Evolutionary conservation across 2,797 vertebrate genomes (phyloP), one percentile per base, ranked within the genome.

Genomic region (Ambastaia sidthimunki): DNA sequence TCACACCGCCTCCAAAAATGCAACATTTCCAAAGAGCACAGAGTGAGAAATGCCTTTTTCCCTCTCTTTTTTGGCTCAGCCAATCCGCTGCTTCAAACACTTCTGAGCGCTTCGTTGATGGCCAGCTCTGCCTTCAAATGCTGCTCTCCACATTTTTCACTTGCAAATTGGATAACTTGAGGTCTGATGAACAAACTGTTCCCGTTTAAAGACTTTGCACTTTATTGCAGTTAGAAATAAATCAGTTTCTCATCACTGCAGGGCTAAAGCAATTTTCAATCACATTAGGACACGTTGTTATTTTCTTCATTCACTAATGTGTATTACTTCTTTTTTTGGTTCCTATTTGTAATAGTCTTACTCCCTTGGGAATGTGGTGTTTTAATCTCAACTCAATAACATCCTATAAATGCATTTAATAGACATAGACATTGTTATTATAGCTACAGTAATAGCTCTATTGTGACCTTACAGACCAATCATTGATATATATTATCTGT

Each of bases 1-100:
- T 84, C 82, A 84, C 75, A 21, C 77, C 74, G 66, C 67, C 82
- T 86, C 85, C 81, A 86, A 82, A 84, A 86, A 82, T 83, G 78
- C 88, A 87, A 87, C 83, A 87, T 88, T 88, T 88, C 76, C 73
- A 57, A 84, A 72, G 80, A 78, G 86, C 65, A 84, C 80, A 74
- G 65, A 54, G 65, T 66, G 77, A 71, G 75, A 86, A 89, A 86
- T 88, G 76, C 87, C 73, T 76, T 85, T 82, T 59, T 80, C 62
- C 68, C 48, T 6, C 3, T 37, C 9, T 21, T 72, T 59, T 21
- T 23, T 71, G 57, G 3, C 21, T 25, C 2, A 65, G 62, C 62
- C 48, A 67, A 25, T 52, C 12, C 15, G 0, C 5, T 62, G 41
- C 68, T 63, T 78, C 67, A 78, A 63, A 78, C 57, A 1, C 28